Conservation (phyloP, 2,113 vertebrate genomes). For the Ardeotis arabs region DNA sequence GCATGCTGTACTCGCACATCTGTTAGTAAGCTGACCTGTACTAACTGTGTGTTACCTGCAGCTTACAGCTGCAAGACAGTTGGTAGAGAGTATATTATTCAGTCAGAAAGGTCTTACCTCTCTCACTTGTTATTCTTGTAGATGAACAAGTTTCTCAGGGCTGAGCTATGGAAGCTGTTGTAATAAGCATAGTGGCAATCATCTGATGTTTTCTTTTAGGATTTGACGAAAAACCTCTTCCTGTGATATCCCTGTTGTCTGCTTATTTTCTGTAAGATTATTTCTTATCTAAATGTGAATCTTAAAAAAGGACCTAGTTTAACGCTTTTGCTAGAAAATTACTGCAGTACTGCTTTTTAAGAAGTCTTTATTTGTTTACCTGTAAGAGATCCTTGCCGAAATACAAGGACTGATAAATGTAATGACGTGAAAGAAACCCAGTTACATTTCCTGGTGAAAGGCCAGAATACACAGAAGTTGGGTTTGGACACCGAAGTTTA, state of each 20-base stretch:
- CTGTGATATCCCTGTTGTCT: neutral
- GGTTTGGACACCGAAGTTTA: neutral
- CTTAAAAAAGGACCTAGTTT: neutral
- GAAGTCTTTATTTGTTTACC: constrained; percentile 14
- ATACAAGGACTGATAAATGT: constrained; percentile 19
- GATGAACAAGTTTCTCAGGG: neutral
- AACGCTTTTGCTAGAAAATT: neutral
- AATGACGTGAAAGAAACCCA: constrained; percentile 38
- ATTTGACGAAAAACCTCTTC: neutral
- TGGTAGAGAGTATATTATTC: neutral
- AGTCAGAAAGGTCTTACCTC: neutral
- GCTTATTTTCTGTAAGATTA: neutral
- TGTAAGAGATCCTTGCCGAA: neutral
- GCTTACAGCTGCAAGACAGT: neutral
- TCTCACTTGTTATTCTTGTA: neutral
- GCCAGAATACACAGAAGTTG: constrained; percentile 5
- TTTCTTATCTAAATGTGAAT: neutral
- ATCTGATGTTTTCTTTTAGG: neutral
- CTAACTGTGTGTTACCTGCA: neutral
- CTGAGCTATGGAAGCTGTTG: neutral
- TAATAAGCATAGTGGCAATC: neutral
- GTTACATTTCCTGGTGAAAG: constrained; percentile 42
- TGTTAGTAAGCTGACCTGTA: neutral
- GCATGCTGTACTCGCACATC: neutral
- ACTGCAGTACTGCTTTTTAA: neutral